Base-by-base conservation (phyloP, 1,140 invertebrate species). In the Drosophila teissieri region DNA sequence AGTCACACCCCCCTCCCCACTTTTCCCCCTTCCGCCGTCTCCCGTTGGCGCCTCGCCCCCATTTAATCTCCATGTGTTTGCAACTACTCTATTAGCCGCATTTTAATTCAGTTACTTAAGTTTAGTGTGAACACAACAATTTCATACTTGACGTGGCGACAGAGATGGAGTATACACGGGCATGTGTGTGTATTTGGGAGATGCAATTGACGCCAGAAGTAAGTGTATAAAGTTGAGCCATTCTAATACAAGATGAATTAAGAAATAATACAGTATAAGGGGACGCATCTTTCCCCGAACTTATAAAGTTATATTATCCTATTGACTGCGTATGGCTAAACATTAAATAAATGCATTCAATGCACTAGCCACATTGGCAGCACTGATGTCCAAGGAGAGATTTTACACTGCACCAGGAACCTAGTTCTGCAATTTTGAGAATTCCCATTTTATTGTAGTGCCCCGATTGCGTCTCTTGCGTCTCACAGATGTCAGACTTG, bases 91-190 rank as follows among this genome's bases (percentile, higher is more conserved):
- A 88, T 88, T 88, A 89, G 84, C 84, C 84, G 73, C 84, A 88
- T 88, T 88, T 88, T 88, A 88, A 88, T 88, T 88, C 84, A 88
- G 84, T 88, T 88, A 88, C 84, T 88, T 88, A 89, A 88, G 84
- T 88, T 89, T 89, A 89, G 84, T 88, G 84, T 88, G 84, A 88
- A 88, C 84, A 88, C 84, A 89, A 88, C 84, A 89, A 88, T 88
- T 88, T 88, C 77, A 88, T 88, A 88, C 83, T 83, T 89, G 84
- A 86, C 72, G 82, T 62, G 51, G 63, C 57, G 45, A 56, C 49
- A 49, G 48, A 70, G 56, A 40, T 42, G 40, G 22, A 11, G 31
- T 48, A 14, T 24, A 19, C 19, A 19, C 19, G 1, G 19, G 19
- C 19, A 19, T 42, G 17, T 22, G 7, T 7, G 2, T 19, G 8